A percentile compares a stretch with the other conserved stretches of the same genome.
Evolutionary conservation across 2,888 invertebrate species (phyloP).

Genomic region (Aleiodes alternator): DNA sequence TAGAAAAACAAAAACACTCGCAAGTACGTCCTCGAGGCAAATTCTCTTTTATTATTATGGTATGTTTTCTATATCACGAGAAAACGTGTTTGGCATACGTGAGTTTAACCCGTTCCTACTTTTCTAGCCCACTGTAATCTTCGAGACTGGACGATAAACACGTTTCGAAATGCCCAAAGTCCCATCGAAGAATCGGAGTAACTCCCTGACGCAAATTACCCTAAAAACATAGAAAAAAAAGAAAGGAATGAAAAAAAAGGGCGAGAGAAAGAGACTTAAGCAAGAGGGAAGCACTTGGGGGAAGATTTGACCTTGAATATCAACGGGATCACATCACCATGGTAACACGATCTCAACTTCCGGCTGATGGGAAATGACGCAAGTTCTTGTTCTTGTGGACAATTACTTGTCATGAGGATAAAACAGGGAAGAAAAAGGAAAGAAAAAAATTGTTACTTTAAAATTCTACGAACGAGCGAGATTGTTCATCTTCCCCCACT

Average conservation of each 20-base stretch:
- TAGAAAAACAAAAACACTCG: neutral
- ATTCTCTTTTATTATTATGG: neutral
- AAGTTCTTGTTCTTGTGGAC: neutral
- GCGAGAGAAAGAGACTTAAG: neutral
- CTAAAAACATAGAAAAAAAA: neutral
- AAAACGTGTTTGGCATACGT: constrained; percentile 3
- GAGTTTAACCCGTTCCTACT: neutral
- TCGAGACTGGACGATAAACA: constrained; percentile 34
- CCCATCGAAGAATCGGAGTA: neutral
- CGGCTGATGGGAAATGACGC: constrained; percentile 18
- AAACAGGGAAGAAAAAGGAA: neutral
- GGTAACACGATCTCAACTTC: constrained; percentile 19
- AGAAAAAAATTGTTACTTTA: constrained; percentile 13
- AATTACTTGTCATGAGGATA: neutral
- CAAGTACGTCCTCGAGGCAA: neutral
- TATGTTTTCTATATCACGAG: neutral
- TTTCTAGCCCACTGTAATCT: constrained; percentile 22
- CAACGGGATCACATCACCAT: constrained; percentile 8
- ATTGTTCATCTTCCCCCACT: no score
- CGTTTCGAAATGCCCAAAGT: constrained; percentile 30
- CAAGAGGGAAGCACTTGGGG: neutral
- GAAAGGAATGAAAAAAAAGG: no score
- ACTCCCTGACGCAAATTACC: constrained; percentile 17
- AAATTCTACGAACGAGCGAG: neutral
- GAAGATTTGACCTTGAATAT: neutral